phyloP scores from a whole-genome alignment of 2,888 invertebrate genomes.

The Aplocera efformata region DNA sequence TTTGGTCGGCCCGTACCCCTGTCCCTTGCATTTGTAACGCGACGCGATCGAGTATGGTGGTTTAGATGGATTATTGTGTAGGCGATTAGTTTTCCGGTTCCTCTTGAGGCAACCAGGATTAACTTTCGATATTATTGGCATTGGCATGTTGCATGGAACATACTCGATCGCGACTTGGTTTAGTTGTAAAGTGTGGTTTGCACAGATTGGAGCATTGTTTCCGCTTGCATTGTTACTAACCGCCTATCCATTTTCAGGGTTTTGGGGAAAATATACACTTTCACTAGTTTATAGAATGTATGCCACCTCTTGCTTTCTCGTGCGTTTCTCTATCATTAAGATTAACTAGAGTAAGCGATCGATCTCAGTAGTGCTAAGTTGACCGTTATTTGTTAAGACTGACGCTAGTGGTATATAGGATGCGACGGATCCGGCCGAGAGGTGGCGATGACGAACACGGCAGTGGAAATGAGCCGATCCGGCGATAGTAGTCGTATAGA shows the following conservation, averaged over 20 bases:
- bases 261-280: constrained; percentile 19
- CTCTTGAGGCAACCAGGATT: constrained; percentile 34
- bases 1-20: constrained; percentile 22
- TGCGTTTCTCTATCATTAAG: constrained; percentile 27
- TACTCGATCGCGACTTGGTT: constrained; percentile 30
- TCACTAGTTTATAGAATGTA: constrained; percentile 17
- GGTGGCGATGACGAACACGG: constrained; percentile 29
- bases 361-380: constrained; percentile 40
- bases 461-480: constrained; percentile 26
- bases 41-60: constrained; percentile 20
- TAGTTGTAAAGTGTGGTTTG: constrained; percentile 14
- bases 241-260: constrained; percentile 20
- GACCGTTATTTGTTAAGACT: constrained; percentile 50
- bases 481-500: constrained; percentile 24
- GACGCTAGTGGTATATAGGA: constrained; percentile 44
- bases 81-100: constrained; percentile 40
- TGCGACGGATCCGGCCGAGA: constrained; percentile 31
- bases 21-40: constrained; percentile 14
- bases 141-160: constrained; percentile 15
- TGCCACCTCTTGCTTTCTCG: constrained; percentile 27
- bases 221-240: constrained; percentile 24
- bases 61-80: constrained; percentile 5
- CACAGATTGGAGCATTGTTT: constrained; percentile 31
- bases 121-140: constrained; percentile 31
- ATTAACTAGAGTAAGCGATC: constrained; percentile 27